Evolutionary conservation across 2,797 vertebrate genomes (phyloP).

Genomic region (Diglossa cyanea): DNA sequence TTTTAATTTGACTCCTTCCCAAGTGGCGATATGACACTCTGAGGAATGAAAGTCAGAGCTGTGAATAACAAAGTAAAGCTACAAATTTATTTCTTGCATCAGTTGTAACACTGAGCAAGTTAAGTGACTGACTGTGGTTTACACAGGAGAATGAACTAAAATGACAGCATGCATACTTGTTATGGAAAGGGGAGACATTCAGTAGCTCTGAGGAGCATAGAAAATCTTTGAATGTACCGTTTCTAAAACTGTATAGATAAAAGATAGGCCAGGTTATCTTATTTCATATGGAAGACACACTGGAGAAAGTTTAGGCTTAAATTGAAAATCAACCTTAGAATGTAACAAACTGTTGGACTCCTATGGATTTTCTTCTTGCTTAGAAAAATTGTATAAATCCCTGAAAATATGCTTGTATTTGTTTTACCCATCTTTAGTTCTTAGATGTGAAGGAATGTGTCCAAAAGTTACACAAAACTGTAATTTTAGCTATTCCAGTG

Average conservation of each 20-base stretch:
- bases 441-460: neutral
- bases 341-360: neutral
- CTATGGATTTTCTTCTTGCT: neutral
- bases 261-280: neutral
- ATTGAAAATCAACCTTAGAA: neutral
- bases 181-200: neutral
- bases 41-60: neutral
- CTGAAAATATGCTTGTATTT: neutral
- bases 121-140: neutral
- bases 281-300: neutral
- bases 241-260: neutral
- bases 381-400: neutral
- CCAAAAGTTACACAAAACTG: neutral
- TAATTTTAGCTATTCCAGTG: neutral
- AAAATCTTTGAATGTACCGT: neutral
- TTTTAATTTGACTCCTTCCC: neutral
- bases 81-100: slow-evolving; percentile 1
- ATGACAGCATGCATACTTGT: neutral
- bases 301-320: neutral
- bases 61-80: neutral
- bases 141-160: neutral
- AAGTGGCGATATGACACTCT: neutral
- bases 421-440: neutral
- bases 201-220: neutral
- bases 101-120: neutral